Conservation (phyloP, 2,888 invertebrate species). For the Meliscaeva auricollis region DNA sequence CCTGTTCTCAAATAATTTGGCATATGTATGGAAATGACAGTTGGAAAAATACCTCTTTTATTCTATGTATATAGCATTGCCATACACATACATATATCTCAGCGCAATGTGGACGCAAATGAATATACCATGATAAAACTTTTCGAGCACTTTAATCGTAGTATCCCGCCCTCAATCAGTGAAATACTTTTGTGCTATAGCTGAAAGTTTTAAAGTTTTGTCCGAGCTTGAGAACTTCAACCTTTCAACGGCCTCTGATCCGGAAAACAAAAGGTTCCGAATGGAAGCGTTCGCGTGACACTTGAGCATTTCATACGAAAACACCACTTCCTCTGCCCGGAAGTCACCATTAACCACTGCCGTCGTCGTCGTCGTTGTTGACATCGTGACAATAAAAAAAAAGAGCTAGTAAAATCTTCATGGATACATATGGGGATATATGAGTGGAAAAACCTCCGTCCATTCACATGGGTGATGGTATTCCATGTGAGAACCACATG, state of each 20-base stretch:
- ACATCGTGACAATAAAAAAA: conserved; percentile 72
- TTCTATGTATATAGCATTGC: neutral
- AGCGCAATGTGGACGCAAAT: conserved; percentile 27
- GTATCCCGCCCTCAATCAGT: conserved; percentile 62
- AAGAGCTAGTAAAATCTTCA: conserved; percentile 29
- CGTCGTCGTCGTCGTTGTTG: conserved; percentile 65
- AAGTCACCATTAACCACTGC: conserved; percentile 76
- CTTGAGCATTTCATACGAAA: conserved; percentile 70
- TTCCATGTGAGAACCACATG: conserved; percentile 60
- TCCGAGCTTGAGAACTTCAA: conserved; percentile 67
- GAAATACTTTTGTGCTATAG: conserved; percentile 38
- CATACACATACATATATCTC: neutral
- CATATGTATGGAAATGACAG: conserved; percentile 71
- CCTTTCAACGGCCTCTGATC: conserved; percentile 51
- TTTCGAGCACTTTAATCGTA: conserved; percentile 61
- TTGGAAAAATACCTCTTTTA: conserved; percentile 59
- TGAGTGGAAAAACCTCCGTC: conserved; percentile 10
- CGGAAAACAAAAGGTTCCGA: conserved; percentile 73
- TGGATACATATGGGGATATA: conserved; percentile 1
- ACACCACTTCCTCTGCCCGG: conserved; percentile 69
- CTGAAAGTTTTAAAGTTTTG: conserved; percentile 69
- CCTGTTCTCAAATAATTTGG: conserved; percentile 51
- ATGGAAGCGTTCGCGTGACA: conserved; percentile 73
- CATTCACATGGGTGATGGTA: conserved; percentile 18
- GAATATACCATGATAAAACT: conserved; percentile 56